Conservation (phyloP, 2,888 invertebrate species). For the Dorcus parallelipipedus region DNA sequence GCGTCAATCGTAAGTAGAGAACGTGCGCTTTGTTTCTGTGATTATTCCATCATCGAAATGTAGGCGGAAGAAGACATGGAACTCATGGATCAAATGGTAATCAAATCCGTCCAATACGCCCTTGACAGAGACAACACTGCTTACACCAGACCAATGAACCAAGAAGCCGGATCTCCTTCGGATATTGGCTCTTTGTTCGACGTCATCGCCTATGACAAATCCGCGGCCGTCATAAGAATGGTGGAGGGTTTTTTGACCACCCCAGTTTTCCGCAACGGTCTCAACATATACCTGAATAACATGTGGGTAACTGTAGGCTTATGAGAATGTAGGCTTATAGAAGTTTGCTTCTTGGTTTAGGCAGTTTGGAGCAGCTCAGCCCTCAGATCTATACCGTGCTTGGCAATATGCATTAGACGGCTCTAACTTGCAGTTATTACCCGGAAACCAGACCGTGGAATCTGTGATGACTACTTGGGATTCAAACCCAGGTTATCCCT, state of each 20-base stretch:
- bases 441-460: not conserved
- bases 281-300: conserved; percentile 7
- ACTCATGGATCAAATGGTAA: conserved; percentile 13
- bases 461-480: conserved; percentile 13
- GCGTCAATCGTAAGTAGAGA: conserved; percentile 54
- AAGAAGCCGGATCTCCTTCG: conserved; percentile 53
- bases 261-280: conserved; percentile 4
- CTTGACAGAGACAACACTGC: conserved; percentile 55
- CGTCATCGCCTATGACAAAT: conserved; percentile 64
- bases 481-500: conserved; percentile 14
- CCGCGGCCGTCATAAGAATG: conserved; percentile 16
- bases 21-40: too few species aligned
- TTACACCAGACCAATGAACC: conserved; percentile 52
- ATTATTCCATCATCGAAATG: not conserved
- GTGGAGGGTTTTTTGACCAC: conserved; percentile 12
- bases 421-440: not conserved
- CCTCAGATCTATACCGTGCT: conserved; percentile 9
- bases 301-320: not conserved
- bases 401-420: conserved; percentile 8
- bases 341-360: not conserved
- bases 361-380: conserved; percentile 6
- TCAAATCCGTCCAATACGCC: conserved; percentile 50
- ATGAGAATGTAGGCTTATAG: too few species aligned
- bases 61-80: conserved; percentile 13
- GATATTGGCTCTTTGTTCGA: conserved; percentile 63